A percentile compares a stretch with the other conserved stretches of the same genome.
phyloP scores from a whole-genome alignment of 2,797 vertebrate genomes.

The Bovichtus variegatus region DNA sequence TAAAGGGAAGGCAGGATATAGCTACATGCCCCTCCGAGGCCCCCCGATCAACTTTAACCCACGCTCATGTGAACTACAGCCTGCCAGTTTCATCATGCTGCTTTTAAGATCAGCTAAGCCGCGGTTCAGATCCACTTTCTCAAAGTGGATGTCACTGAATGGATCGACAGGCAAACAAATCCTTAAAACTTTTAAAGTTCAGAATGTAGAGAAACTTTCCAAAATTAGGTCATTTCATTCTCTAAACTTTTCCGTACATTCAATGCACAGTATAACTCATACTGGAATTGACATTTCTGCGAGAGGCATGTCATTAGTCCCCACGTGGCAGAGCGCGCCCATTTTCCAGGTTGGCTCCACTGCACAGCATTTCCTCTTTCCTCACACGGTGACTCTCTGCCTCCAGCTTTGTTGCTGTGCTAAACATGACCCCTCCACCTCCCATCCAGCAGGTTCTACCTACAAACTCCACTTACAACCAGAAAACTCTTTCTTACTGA shows the following conservation, averaged over 20 bases:
- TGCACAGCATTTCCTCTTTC: constrained; percentile 51
- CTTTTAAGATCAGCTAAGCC: constrained; percentile 21
- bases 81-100: constrained; percentile 49
- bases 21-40: constrained; percentile 3
- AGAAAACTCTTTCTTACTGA: not conserved
- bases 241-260: not conserved
- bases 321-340: constrained; percentile 16
- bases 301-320: constrained; percentile 14
- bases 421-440: constrained; percentile 32
- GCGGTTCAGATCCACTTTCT: constrained; percentile 13
- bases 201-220: not conserved
- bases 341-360: constrained; percentile 64
- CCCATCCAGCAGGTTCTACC: constrained; percentile 29
- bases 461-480: constrained; percentile 28
- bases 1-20: constrained; percentile 29
- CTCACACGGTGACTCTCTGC: constrained; percentile 41
- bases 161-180: not conserved
- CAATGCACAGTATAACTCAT: not conserved
- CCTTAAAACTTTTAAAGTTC: not conserved
- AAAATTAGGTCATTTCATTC: too few species aligned
- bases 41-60: constrained; percentile 23
- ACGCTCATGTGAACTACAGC: constrained; percentile 3
- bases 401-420: constrained; percentile 40
- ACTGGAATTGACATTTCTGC: constrained; percentile 5
- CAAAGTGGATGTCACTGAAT: not conserved